Conservation (phyloP, 2,888 invertebrate genomes). For the Drosophila mulleri region DNA sequence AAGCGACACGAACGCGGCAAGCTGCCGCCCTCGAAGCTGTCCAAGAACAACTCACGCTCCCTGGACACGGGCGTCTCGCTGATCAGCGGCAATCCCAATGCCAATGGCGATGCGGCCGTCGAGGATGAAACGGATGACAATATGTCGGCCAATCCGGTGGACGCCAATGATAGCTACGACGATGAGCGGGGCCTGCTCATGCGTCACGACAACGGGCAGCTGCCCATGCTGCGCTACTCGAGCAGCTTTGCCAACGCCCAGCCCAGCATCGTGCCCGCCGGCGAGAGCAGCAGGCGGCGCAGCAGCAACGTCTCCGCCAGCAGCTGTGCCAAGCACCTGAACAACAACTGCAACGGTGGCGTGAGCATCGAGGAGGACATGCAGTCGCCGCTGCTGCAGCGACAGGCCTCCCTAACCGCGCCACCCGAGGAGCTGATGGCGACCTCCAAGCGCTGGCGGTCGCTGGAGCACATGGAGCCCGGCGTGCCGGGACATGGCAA, state of each 20-base stretch:
- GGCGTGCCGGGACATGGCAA: conserved; percentile 71
- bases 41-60: conserved; percentile 84
- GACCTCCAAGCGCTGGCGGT: conserved; percentile 90
- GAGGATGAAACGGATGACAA: conserved; percentile 58
- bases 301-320: conserved; percentile 55
- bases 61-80: conserved; percentile 82
- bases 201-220: conserved; percentile 80
- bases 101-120: conserved; percentile 61
- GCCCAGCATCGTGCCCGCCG: conserved; percentile 70
- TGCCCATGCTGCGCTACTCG: conserved; percentile 62
- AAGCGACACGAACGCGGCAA: conserved; percentile 78
- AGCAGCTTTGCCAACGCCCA: conserved; percentile 62
- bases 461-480: conserved; percentile 89
- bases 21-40: conserved; percentile 81
- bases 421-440: conserved; percentile 85
- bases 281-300: conserved; percentile 63
- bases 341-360: conserved; percentile 85
- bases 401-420: conserved; percentile 84
- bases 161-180: conserved; percentile 75
- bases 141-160: conserved; percentile 58
- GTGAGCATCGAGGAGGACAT: conserved; percentile 83
- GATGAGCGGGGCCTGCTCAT: conserved; percentile 80
- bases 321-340: conserved; percentile 81
- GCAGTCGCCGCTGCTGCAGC: conserved; percentile 83
- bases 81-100: conserved; percentile 77